A percentile compares a stretch with the other conserved stretches of the same genome.
These are phyloP conservation scores for Salpingus planirostris DNA, from an alignment of 2,888 invertebrate genomes.

Conservation along the genomic window DNA sequence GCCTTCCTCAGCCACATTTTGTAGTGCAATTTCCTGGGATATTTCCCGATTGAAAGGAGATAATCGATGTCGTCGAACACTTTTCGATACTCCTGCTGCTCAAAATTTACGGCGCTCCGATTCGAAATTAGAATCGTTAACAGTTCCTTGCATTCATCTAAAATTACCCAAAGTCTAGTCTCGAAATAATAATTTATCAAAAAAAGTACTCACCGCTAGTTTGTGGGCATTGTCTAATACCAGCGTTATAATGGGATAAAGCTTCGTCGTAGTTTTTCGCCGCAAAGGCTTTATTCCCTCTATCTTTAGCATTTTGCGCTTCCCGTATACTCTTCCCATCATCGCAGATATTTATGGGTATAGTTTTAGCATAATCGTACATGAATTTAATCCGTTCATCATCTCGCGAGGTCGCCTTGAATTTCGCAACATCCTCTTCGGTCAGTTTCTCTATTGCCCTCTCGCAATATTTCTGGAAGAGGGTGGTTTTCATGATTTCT, in stretches of 20 bases:
- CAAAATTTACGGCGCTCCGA: conserved; percentile 71
- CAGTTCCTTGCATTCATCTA: conserved; percentile 46
- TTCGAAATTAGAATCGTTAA: conserved; percentile 66
- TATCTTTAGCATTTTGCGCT: conserved; percentile 57
- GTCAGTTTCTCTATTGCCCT: conserved; percentile 39
- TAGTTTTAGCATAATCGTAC: conserved; percentile 39
- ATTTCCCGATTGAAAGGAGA: conserved; percentile 51
- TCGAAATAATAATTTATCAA: conserved; percentile 3
- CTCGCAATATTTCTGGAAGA: conserved; percentile 57
- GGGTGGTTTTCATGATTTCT: neutral
- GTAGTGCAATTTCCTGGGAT: conserved; percentile 63
- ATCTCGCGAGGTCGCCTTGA: conserved; percentile 54
- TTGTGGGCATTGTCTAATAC: conserved; percentile 58
- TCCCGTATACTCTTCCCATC: conserved; percentile 49
- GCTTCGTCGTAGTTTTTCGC: conserved; percentile 61
- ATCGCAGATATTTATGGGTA: conserved; percentile 37
- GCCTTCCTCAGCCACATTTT: conserved; percentile 70
- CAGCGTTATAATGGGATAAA: conserved; percentile 59
- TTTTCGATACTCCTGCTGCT: conserved; percentile 57
- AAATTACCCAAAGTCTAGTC: too few relatives aligned
- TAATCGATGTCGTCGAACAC: conserved; percentile 64
- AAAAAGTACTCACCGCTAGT: conserved; percentile 52
- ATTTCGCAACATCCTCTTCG: conserved; percentile 53
- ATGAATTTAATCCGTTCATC: conserved; percentile 57
- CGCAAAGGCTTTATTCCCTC: conserved; percentile 65